Conservation (phyloP, 1,140 invertebrate species). For the Hypsibius dujardini region DNA sequence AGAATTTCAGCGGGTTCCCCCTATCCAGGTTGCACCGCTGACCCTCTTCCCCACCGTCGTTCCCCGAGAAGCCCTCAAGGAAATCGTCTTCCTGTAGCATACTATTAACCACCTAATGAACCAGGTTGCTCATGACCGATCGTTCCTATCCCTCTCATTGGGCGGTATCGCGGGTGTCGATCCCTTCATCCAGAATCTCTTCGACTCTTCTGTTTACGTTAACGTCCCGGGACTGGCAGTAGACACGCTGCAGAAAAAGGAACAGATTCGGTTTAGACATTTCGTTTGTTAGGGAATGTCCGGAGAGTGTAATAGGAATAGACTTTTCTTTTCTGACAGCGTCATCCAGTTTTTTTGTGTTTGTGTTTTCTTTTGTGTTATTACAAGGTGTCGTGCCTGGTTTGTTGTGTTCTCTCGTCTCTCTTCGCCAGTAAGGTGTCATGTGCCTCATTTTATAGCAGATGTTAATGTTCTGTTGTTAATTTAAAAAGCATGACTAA, state of each 20-base stretch:
- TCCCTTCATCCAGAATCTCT: constrained; percentile 9
- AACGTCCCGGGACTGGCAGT: neutral
- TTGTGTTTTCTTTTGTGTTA: no score
- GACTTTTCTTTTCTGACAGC: no score
- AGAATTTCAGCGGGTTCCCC: no score
- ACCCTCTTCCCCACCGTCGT: neutral
- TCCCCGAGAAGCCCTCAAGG: neutral
- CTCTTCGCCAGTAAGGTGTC: no score
- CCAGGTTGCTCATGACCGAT: neutral
- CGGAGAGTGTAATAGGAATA: no score
- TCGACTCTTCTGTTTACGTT: neutral
- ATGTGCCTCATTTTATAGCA: no score
- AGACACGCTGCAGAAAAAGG: neutral
- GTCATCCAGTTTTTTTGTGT: no score
- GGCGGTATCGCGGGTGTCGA: neutral
- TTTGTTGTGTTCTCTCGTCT: no score
- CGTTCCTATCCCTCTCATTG: neutral
- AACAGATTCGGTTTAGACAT: neutral
- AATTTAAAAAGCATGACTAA: no score
- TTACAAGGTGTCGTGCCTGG: no score
- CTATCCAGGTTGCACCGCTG: neutral
- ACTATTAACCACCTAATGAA: neutral
- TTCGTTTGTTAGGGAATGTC: neutral
- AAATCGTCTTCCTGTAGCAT: neutral
- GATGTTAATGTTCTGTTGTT: no score